Percentiles rank a stretch among this genome's conserved stretches.
Conservation (phyloP, 2,797 vertebrate species). For the Discoglossus pictus region DNA sequence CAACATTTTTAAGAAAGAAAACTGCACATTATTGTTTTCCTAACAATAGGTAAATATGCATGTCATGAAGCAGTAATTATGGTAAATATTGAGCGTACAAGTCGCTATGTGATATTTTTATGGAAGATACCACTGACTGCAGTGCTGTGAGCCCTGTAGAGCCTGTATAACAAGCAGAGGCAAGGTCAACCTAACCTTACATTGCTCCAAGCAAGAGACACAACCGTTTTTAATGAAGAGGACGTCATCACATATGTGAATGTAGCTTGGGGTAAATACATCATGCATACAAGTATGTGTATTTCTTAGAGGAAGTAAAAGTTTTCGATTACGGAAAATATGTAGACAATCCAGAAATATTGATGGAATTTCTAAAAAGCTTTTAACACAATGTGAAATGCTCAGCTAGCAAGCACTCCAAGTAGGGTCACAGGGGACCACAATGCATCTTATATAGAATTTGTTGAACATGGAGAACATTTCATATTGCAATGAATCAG, state of each 20-base stretch:
- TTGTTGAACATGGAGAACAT: no score
- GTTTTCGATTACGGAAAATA: background rate
- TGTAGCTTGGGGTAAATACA: background rate
- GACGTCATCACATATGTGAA: constrained; percentile 8
- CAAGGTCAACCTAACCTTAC: background rate
- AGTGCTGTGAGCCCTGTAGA: no score
- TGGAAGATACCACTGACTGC: no score
- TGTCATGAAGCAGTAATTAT: no score
- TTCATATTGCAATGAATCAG: no score
- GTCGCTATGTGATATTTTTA: no score
- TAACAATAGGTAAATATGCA: no score
- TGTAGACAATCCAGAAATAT: constrained; percentile 1
- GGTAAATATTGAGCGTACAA: no score
- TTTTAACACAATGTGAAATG: no score
- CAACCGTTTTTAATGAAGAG: background rate
- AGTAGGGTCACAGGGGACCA: background rate
- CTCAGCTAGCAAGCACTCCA: background rate
- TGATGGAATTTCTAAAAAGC: background rate
- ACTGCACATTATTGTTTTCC: no score
- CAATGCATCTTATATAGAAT: no score
- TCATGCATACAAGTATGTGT: constrained; percentile 13
- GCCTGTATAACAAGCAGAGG: background rate
- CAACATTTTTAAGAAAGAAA: no score
- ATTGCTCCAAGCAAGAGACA: constrained; percentile 18
- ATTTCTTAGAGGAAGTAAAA: constrained; percentile 5